Evolutionary conservation across 2,888 invertebrate genomes (phyloP), one percentile per base, ranked within the genome.

Genomic region (Phalera bucephala): DNA sequence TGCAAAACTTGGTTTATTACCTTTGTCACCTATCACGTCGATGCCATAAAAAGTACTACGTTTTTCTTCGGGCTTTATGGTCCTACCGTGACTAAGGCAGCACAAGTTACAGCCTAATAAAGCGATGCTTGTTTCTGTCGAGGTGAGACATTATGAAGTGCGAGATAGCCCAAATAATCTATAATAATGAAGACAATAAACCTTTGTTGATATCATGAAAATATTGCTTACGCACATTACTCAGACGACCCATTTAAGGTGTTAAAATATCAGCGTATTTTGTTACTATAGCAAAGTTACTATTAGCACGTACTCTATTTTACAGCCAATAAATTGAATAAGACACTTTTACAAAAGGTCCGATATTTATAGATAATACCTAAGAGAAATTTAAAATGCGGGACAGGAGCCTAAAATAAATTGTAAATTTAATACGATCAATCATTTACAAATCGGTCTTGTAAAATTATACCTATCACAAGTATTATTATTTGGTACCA

Each of bases 21-120:
- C 27, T 9, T 33, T 12, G 36, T 32, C 46, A 52, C 45, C 49
- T 52, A 48, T 55, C 55, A 55, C 48, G 39, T 44, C 32, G 22
- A 32, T 25, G 38, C 33, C 33, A 33, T 44, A 61, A 55, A 55
- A 29, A 36, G 43, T 32, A 19, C 29, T 45, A 35, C 33, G 36
- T 40, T 39, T 34, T 39, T 29, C 30, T 30, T 26, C 25, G 11
- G 31, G 9, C 42, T 40, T 52, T 58, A 55, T 46, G 45, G 31
- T 44, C 20, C 15, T 38, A 30, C 40, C 45, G 44, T 48, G 45
- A 46, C 36, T 35, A 40, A 41, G 45, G 31, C 39, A 49, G 39
- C 38, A 32, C 17, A 32, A 31, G 14, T 41, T 33, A 42, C 36
- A 25, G 33, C 15, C 34, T 27, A 39, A 25, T 40, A 39, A 46